These are phyloP conservation scores for Helicoverpa armigera DNA, from an alignment of 1,140 invertebrate genomes.

Conservation along the genomic window DNA sequence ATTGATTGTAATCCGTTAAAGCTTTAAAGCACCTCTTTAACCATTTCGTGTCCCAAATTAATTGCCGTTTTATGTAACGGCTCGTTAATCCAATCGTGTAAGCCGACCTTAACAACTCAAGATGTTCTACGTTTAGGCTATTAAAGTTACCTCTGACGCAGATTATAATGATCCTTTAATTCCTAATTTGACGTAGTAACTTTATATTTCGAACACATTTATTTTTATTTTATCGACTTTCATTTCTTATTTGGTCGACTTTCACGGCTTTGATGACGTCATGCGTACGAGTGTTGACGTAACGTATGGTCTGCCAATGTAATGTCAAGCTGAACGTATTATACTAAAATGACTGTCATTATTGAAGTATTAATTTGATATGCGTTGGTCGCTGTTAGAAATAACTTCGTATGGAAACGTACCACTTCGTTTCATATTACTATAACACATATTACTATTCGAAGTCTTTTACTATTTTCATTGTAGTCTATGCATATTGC, in stretches of 20 bases:
- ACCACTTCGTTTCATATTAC: too few species aligned
- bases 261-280: not conserved
- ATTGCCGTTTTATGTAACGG: constrained; percentile 32
- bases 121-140: not conserved
- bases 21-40: constrained; percentile 12
- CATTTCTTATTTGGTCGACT: not conserved
- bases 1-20: not conserved
- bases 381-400: not conserved
- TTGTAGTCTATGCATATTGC: too few species aligned
- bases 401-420: not conserved
- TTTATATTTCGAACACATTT: not conserved
- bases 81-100: constrained; percentile 4
- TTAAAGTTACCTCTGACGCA: constrained; percentile 5
- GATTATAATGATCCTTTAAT: not conserved
- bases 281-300: not conserved
- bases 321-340: not conserved
- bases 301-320: not conserved
- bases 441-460: too few species aligned
- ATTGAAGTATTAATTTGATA: constrained; percentile 10
- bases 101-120: not conserved
- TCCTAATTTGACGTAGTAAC: not conserved
- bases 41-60: constrained; percentile 8
- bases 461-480: too few species aligned
- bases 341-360: not conserved
- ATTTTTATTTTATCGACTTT: not conserved